Conservation (phyloP, 1,140 invertebrate species). For the Zaprionus lachaisei region DNA sequence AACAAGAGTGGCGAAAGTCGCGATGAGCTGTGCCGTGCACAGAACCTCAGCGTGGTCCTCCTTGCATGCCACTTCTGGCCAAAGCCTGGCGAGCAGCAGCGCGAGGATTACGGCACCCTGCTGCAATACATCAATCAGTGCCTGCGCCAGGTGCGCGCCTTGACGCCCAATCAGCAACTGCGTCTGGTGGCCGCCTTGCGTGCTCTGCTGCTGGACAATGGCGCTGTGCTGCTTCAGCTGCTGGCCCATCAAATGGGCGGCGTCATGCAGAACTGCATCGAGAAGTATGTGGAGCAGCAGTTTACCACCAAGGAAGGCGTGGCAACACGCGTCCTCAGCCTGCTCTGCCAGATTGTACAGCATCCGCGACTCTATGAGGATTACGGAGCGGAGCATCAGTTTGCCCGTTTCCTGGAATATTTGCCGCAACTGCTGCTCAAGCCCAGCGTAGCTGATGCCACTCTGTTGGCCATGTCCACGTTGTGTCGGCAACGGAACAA, state of each 20-base stretch:
- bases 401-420: conserved; percentile 60
- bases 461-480: conserved; percentile 65
- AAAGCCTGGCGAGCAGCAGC: conserved; percentile 27
- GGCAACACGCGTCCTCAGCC: conserved; percentile 55
- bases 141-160: conserved; percentile 3
- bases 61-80: conserved; percentile 63
- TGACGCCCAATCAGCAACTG: conserved; percentile 46
- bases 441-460: conserved; percentile 57
- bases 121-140: conserved; percentile 44
- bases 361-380: conserved; percentile 77
- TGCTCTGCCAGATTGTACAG: conserved; percentile 85
- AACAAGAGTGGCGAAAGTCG: conserved; percentile 11
- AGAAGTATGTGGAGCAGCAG: conserved; percentile 59
- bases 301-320: conserved; percentile 68
- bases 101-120: conserved; percentile 31
- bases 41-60: conserved; percentile 71
- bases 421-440: conserved; percentile 69
- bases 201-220: conserved; percentile 84
- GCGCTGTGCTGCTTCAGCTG: conserved; percentile 71
- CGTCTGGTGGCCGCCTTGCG: conserved; percentile 81
- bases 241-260: conserved; percentile 38
- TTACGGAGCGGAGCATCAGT: conserved; percentile 77
- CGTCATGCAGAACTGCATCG: conserved; percentile 53
- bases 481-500: conserved; percentile 72
- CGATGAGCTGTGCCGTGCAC: conserved; percentile 51